phyloP scores from a whole-genome alignment of 2,113 vertebrate genomes.

The Nerophis lumbriciformis region DNA sequence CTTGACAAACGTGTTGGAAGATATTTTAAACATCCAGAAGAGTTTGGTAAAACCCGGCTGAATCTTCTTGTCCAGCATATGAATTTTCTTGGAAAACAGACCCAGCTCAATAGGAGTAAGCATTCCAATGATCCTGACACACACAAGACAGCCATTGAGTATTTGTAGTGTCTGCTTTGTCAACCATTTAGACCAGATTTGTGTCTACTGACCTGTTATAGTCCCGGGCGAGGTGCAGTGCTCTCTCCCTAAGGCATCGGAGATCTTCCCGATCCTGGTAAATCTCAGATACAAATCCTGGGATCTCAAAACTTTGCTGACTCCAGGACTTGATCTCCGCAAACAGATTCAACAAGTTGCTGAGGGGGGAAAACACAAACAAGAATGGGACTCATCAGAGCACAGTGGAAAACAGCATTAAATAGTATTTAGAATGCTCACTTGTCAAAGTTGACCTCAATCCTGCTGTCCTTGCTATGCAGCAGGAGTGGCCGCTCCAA shows the following conservation, averaged over 20 bases:
- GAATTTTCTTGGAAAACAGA: conserved; percentile 78
- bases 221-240: conserved; percentile 73
- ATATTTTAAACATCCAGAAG: conserved; percentile 74
- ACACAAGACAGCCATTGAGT: background rate
- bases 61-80: conserved; percentile 77
- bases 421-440: background rate
- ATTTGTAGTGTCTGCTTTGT: background rate
- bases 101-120: conserved; percentile 74
- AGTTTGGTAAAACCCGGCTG: conserved; percentile 79
- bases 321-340: conserved; percentile 83
- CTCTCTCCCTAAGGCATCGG: conserved; percentile 69
- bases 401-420: background rate
- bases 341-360: conserved; percentile 74
- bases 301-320: conserved; percentile 77
- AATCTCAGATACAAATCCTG: conserved; percentile 69
- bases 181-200: background rate
- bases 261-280: conserved; percentile 75
- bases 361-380: conserved; percentile 35
- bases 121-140: conserved; percentile 72
- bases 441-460: conserved; percentile 18
- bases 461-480: conserved; percentile 73
- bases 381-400: background rate
- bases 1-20: conserved; percentile 70
- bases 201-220: conserved; percentile 78
- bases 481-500: conserved; percentile 77